Evolutionary conservation across 2,113 vertebrate genomes (phyloP), one percentile per base, ranked within the genome.

Genomic region (Myotis yumanensis): DNA sequence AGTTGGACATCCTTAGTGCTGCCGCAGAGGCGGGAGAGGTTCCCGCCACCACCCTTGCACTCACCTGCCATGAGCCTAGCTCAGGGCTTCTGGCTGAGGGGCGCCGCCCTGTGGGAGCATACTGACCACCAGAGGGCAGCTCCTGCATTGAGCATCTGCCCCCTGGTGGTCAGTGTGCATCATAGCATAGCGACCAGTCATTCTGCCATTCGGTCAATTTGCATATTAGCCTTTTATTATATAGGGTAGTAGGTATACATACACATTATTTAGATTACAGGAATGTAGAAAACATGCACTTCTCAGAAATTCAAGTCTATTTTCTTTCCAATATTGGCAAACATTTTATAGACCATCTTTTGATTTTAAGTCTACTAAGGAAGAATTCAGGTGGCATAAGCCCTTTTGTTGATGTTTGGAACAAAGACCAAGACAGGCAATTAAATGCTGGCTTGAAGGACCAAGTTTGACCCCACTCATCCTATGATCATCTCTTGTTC

Each of bases 391-490:
- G 68, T 80, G 32, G 5, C 11, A 17, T 54, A 37, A 7, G 5
- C 52, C 23, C 11, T 32, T 73, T 71, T 86, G 18, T 17, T 72
- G 6, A 37, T 46, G 11, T 73, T 71, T 40, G 32, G 62, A 81
- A 71, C 20, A 72, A 82, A 94, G 32, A 43, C 1, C 23, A 64
- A 10, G 75, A 18, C 12, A 14, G 32, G 22, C 32, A n/a, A 23
- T 9, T 22, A 7, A 66, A 82, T 40, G 7, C 7, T 43, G 46
- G 28, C 87, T 96, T 77, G 82, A 96, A 97, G 51, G 91, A 43
- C 46, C 94, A 35, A 95, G 43, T 94, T 97, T 96, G 68, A 51
- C 94, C 66, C 75, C 79, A 59, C 75, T 96, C 94, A 68, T 88
- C 96, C 89, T 95, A 77, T 80, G 95, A 92, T 82, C 64, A 85